phyloP scores from a whole-genome alignment of 1,140 invertebrate species.

The Drosophila suzukii region DNA sequence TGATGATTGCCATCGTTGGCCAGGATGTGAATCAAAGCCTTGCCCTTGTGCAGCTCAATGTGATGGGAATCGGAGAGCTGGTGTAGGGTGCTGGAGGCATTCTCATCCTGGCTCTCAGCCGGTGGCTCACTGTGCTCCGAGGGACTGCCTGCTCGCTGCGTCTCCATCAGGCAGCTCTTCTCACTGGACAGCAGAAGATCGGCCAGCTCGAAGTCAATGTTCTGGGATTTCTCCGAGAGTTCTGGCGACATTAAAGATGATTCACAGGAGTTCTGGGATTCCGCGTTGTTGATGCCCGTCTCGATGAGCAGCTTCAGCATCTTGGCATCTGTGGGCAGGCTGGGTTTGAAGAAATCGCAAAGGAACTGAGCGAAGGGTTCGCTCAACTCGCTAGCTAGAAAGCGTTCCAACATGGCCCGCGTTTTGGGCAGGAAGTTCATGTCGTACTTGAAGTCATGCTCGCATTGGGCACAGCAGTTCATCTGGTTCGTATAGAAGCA shows the following conservation, averaged over 20 bases:
- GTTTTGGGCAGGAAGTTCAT: conserved; percentile 79
- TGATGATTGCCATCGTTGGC: conserved; percentile 90
- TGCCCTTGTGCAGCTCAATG: conserved; percentile 87
- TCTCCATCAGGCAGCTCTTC: conserved; percentile 78
- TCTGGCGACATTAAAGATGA: conserved; percentile 83
- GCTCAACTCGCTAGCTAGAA: conserved; percentile 72
- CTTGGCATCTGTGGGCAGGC: conserved; percentile 87
- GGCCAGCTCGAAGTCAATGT: conserved; percentile 83
- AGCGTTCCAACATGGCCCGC: conserved; percentile 73
- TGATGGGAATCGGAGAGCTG: conserved; percentile 83
- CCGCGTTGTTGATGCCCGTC: conserved; percentile 86
- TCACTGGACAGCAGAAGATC: conserved; percentile 81
- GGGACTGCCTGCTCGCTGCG: conserved; percentile 75
- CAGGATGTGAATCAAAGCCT: conserved; percentile 90
- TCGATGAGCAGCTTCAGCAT: conserved; percentile 88
- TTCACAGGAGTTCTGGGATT: conserved; percentile 78
- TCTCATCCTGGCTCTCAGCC: conserved; percentile 77
- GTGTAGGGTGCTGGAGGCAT: conserved; percentile 75
- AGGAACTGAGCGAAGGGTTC: conserved; percentile 79
- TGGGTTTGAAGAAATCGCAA: conserved; percentile 85
- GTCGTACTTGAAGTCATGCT: conserved; percentile 80
- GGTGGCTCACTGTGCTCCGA: conserved; percentile 83
- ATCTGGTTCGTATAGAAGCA: conserved; percentile 83
- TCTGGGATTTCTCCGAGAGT: conserved; percentile 81
- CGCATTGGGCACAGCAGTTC: conserved; percentile 81